phyloP scores from a whole-genome alignment of 2,113 vertebrate species.

The Eupsittula cactorum region DNA sequence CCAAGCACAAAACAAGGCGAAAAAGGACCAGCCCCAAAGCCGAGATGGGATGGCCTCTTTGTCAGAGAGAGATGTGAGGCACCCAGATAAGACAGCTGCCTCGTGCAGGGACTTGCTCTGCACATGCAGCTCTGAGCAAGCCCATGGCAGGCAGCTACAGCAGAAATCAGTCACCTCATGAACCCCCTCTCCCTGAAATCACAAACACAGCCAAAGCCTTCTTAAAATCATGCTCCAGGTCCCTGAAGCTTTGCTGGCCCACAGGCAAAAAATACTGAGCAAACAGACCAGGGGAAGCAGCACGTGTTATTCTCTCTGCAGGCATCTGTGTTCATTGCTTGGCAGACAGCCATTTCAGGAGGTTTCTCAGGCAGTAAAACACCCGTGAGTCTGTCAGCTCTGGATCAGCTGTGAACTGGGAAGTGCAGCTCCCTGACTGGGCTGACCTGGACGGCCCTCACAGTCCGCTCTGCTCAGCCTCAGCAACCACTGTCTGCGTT shows the following conservation, averaged over 20 bases:
- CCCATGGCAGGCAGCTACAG: background rate
- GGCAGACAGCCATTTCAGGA: background rate
- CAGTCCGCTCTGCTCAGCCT: background rate
- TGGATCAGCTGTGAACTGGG: background rate
- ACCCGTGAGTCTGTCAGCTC: background rate
- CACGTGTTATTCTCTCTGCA: background rate
- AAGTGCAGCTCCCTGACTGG: background rate
- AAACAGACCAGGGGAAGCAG: background rate
- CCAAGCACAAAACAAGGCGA: background rate
- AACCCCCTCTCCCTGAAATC: rapidly evolving
- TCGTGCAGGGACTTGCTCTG: background rate
- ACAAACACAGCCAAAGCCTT: background rate
- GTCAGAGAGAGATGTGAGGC: rapidly evolving
- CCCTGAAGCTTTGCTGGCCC: background rate
- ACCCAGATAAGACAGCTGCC: background rate
- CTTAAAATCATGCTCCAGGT: background rate
- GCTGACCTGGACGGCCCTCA: background rate
- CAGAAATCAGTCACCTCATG: background rate
- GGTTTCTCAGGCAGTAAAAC: background rate
- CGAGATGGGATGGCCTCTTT: background rate
- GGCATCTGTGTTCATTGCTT: rapidly evolving
- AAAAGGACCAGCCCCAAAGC: background rate
- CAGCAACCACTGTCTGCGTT: background rate
- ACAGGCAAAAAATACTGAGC: background rate
- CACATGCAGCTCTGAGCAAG: background rate